These are phyloP conservation scores for Protobothrops mucrosquamatus DNA, from an alignment of 2,113 vertebrate species.

Conservation along the genomic window DNA sequence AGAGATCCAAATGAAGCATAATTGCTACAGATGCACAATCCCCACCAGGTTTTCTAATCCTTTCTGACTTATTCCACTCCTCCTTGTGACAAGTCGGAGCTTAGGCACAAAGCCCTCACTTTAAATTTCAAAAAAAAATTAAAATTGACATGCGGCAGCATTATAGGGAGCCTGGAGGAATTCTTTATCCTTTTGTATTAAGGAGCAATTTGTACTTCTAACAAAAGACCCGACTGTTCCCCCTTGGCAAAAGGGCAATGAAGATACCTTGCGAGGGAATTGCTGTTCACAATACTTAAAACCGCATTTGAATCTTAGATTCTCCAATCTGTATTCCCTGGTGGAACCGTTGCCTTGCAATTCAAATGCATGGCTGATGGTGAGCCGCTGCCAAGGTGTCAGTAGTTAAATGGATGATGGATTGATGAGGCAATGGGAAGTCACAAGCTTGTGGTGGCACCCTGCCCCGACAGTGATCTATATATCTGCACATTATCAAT, in stretches of 20 bases:
- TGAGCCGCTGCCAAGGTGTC: slow-evolving; percentile 74
- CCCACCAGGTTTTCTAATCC: slow-evolving; percentile 67
- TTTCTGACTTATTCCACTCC: slow-evolving; percentile 75
- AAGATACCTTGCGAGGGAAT: slow-evolving; percentile 70
- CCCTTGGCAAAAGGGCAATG: slow-evolving; percentile 74
- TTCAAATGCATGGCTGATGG: slow-evolving; percentile 69
- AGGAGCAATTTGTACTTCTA: slow-evolving; percentile 81
- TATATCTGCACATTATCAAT: slow-evolving; percentile 63
- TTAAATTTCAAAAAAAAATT: slow-evolving; percentile 83
- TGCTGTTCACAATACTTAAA: slow-evolving; percentile 75
- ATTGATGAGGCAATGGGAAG: slow-evolving; percentile 75
- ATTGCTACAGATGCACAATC: slow-evolving; percentile 72
- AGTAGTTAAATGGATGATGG: slow-evolving; percentile 73
- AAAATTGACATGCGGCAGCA: slow-evolving; percentile 80
- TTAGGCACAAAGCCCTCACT: slow-evolving; percentile 77
- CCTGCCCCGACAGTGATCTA: slow-evolving; percentile 63
- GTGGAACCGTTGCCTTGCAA: slow-evolving; percentile 59
- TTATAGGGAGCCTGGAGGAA: slow-evolving; percentile 68
- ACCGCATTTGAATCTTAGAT: slow-evolving; percentile 77
- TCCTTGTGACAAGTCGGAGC: slow-evolving; percentile 71
- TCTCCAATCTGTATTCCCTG: slow-evolving; percentile 77
- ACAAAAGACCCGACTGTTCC: slow-evolving; percentile 70
- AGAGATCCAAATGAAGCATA: slow-evolving; percentile 75
- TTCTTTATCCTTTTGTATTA: slow-evolving; percentile 77
- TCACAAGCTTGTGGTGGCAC: slow-evolving; percentile 56